Evolutionary conservation across 1,140 invertebrate genomes (phyloP).

Genomic region (Eubasilissa regina): DNA sequence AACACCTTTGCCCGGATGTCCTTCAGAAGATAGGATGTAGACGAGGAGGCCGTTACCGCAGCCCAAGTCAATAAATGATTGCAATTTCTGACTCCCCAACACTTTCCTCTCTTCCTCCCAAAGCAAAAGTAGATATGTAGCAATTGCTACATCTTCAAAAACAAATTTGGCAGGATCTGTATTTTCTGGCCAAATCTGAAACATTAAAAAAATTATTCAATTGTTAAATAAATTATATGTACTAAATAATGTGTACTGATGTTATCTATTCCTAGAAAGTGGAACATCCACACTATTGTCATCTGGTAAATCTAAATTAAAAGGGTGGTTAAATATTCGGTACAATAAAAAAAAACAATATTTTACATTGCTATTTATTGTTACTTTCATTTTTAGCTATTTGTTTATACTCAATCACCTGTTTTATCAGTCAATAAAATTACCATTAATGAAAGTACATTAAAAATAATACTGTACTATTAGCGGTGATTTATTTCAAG

Average conservation of each 20-base stretch:
- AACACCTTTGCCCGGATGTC: slow-evolving; percentile 88
- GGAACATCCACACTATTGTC: neutral
- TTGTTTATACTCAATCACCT: too few relatives aligned
- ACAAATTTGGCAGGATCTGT: slow-evolving; percentile 97
- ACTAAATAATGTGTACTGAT: too few relatives aligned
- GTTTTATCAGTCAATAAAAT: too few relatives aligned
- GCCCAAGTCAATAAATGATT: slow-evolving; percentile 93
- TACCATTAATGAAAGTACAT: too few relatives aligned
- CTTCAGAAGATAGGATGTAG: slow-evolving; percentile 89
- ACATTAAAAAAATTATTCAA: slow-evolving; percentile 37
- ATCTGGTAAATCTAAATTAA: too few relatives aligned
- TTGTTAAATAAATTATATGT: neutral
- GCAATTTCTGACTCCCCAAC: slow-evolving; percentile 66
- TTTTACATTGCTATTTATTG: too few relatives aligned
- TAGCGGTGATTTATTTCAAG: too few relatives aligned
- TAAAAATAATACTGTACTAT: too few relatives aligned
- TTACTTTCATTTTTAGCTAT: too few relatives aligned
- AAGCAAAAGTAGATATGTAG: slow-evolving; percentile 89
- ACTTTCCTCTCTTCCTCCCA: slow-evolving; percentile 77
- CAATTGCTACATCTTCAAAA: slow-evolving; percentile 97
- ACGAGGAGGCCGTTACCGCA: slow-evolving; percentile 98
- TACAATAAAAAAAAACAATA: too few relatives aligned
- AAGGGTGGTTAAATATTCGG: too few relatives aligned
- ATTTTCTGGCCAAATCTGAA: slow-evolving; percentile 87
- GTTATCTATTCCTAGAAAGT: neutral